Base-by-base conservation (phyloP, 2,888 invertebrate species). In the Leptopterna dolabrata region DNA sequence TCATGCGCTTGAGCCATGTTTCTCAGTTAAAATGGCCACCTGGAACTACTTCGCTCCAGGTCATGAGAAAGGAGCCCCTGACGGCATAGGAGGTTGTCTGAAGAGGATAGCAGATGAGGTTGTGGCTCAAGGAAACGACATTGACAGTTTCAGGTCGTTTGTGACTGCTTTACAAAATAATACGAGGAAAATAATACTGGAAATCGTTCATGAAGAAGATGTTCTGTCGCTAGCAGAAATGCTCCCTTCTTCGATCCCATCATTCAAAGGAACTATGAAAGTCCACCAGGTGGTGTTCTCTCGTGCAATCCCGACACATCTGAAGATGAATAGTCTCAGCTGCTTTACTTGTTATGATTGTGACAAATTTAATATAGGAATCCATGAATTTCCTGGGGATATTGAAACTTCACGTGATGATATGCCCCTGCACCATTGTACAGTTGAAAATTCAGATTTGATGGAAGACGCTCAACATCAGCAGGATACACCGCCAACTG, bases 31-130 rank as follows among this genome's bases (percentile, higher is more conserved):
- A 29, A 11, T 30, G 24, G 83, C 36, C 2, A 83, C 7, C 1
- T 83, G 83, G 63, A 83, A 83, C 63, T 83, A 83, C n/a, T 63
- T 30, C 16, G 83, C 55, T 4, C 7, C 63, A 36, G 83, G 83
- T 1, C 83, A 83, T 63, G 83, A 63, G 14, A 85, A 76, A 3
- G 76, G 85, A 19, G 85, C 85, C 2, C 47, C 55, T 43, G 85
- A 85, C 24, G 76, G 85, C 0, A 43, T 76, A n/a, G 85, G 85
- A 7, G 71, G 76, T n/a, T 11, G 9, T 1, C 70, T 83, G 3
- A 83, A 83, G 19, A 30, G 83, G 0, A 63, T 30, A 2, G 55
- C 63, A 19, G 63, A 63, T n/a, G 19, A 30, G 7, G 83, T 63
- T 2, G 63, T 83, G 63, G 63, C 83, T 63, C 30, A 63, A 29